phyloP scores from a whole-genome alignment of 2,888 invertebrate genomes.

The Agrenia bidenticulata region DNA sequence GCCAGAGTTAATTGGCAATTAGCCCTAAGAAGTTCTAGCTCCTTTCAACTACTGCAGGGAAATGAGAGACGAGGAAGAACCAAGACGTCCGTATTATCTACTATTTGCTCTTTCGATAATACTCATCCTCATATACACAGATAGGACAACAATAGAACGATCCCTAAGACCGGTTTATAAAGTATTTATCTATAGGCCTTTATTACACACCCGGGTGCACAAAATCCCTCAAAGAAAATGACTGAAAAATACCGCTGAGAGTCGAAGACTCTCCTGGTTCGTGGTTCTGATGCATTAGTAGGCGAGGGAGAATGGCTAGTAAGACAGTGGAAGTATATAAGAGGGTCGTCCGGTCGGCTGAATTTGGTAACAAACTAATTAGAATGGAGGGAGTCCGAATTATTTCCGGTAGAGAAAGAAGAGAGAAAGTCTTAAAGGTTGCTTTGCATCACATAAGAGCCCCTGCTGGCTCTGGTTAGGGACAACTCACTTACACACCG shows the following conservation, averaged over 20 bases:
- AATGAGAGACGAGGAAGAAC: no score
- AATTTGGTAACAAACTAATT: slow-evolving; percentile 19
- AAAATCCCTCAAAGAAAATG: slow-evolving; percentile 2
- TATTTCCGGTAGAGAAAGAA: slow-evolving; percentile 5
- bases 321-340: no score
- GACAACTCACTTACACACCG: no score
- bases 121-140: no score
- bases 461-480: no score
- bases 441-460: neutral
- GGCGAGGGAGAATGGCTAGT: neutral
- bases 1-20: slow-evolving; percentile 25
- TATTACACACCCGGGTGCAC: neutral
- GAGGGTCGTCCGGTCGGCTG: slow-evolving; percentile 1
- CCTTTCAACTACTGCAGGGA: neutral
- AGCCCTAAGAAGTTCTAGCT: slow-evolving; percentile 11
- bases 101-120: no score
- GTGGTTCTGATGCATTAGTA: neutral
- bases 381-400: slow-evolving; percentile 16
- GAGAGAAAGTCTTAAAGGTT: neutral
- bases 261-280: neutral
- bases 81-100: no score
- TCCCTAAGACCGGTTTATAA: no score
- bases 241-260: neutral
- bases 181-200: no score
- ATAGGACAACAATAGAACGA: no score